Conservation (phyloP, 2,113 vertebrate species). For the Pitta sordida region DNA sequence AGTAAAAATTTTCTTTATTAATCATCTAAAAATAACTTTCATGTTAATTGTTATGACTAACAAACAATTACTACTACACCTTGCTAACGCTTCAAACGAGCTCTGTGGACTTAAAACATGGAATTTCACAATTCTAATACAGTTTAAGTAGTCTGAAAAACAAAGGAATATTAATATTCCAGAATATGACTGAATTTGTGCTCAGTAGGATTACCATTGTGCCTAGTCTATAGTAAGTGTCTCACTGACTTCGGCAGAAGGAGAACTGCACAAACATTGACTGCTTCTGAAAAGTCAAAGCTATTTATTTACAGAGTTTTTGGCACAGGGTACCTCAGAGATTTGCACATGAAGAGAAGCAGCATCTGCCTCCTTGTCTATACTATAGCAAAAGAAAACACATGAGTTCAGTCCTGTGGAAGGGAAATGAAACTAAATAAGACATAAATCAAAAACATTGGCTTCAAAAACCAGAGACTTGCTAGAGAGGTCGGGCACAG, state of each 20-base stretch:
- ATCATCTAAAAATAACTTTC: not conserved
- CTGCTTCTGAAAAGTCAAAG: not conserved
- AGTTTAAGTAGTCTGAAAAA: not conserved
- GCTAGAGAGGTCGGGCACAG: not conserved
- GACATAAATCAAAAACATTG: not conserved
- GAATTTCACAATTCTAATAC: not conserved
- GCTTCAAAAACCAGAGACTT: not conserved
- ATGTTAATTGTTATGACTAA: not conserved
- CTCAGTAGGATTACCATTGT: not conserved
- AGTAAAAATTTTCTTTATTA: not conserved
- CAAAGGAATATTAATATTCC: not conserved
- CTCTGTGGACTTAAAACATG: not conserved
- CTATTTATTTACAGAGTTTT: not conserved
- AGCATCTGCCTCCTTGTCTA: not conserved
- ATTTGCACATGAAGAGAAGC: not conserved
- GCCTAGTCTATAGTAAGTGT: not conserved
- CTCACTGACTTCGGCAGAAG: not conserved
- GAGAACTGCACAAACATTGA: not conserved
- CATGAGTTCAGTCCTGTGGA: rapidly evolving
- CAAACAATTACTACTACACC: not conserved
- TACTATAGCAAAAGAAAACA: not conserved
- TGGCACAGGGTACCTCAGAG: not conserved
- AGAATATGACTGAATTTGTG: not conserved
- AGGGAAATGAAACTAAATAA: not conserved
- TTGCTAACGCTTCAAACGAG: not conserved